phyloP scores from a whole-genome alignment of 23 tunicate species.

The Aplidium turbinatum region DNA sequence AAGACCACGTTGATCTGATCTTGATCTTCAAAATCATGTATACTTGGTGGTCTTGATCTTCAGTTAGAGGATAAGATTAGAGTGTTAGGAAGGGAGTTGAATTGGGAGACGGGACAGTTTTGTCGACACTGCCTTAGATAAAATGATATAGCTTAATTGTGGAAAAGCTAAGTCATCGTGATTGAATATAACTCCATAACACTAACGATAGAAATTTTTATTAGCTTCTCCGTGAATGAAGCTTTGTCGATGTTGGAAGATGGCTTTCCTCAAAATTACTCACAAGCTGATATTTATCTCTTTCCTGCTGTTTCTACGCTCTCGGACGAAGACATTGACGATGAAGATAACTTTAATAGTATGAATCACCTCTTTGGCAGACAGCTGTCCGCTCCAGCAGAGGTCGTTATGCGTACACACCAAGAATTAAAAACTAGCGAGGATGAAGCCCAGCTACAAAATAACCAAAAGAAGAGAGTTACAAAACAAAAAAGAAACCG shows the following conservation, averaged over 20 bases:
- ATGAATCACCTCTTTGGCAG: no score
- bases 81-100: no score
- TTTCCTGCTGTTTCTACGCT: background rate
- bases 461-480: background rate
- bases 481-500: background rate
- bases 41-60: no score
- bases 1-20: no score
- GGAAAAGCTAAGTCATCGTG: no score
- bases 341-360: background rate
- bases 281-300: background rate
- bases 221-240: background rate
- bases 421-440: background rate
- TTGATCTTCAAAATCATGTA: no score
- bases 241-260: background rate
- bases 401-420: background rate
- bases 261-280: background rate
- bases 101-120: no score
- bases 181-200: background rate
- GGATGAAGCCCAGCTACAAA: background rate
- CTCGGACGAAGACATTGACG: background rate
- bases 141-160: no score
- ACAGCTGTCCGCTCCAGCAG: background rate
- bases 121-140: no score
- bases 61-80: no score
- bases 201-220: background rate